Evolutionary conservation across 2,888 invertebrate species (phyloP), one percentile per base, ranked within the genome.

Genomic region (Metacarcinus magister): DNA sequence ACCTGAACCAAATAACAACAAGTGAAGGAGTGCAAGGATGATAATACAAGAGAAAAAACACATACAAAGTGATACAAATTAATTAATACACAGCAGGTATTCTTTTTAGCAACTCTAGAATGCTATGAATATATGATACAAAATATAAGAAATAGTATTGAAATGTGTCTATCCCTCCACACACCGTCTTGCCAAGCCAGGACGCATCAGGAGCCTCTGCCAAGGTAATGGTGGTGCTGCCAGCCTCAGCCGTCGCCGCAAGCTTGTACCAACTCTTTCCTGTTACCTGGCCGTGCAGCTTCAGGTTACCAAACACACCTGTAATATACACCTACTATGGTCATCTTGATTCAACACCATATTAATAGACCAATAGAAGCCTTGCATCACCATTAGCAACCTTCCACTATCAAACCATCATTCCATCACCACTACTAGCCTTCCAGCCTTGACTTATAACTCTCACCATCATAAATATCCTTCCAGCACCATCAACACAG

Each of bases 261-360:
- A 96, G 90, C 28, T 92, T 82, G 67, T 90, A 32, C 96, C 96
- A 95, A n/a, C 94, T 28, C 10, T 44, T 87, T 0, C 95, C 91
- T 19, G 44, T 0, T 13, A 91, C 48, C 32, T 32, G 23, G 0
- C 96, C 96, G 67, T 96, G 94, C 7, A 96, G 94, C 13, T 44
- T 48, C 60, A 96, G 48, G 43, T 94, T 82, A 3, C 96, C 96
- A 67, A 96, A 96, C 54, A 95, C 95, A 91, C 95, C 96, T 96
- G 93, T 1, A 46, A 48, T 13, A 90, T 39, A 87, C n/a, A 32
- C 28, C 87, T 23, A n/a, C n/a, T 32, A 1, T 54, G 13, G 7
- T 39, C 0, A 43, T 39, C 32, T 43, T 39, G 8, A 82, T 82
- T 10, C n/a, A 82, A 82, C 32, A 82, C 32, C 32, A 28, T 82